Evolutionary conservation across 2,797 vertebrate genomes (phyloP).

Genomic region (Choloepus didactylus): DNA sequence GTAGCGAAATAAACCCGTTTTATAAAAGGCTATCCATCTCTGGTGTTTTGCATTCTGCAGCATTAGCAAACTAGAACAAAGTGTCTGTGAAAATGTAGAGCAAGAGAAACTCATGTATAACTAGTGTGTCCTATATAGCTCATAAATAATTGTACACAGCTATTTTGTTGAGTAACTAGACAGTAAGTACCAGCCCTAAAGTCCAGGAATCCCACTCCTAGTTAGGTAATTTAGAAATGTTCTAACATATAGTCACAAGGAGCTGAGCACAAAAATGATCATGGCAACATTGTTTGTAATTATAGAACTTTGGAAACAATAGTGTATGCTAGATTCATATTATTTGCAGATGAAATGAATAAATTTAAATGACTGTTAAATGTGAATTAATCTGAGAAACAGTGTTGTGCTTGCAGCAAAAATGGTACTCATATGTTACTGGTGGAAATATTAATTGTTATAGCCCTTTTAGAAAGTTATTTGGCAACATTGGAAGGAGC

Average conservation of each 20-base stretch:
- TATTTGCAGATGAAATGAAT: conserved; percentile 9
- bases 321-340: not conserved
- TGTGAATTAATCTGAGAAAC: not conserved
- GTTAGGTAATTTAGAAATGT: not conserved
- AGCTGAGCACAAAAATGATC: not conserved
- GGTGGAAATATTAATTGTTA: not conserved
- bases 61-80: too few species aligned
- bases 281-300: not conserved
- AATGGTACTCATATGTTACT: not conserved
- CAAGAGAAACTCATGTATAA: not conserved
- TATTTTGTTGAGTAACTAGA: not conserved
- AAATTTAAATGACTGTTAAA: not conserved
- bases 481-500: not conserved
- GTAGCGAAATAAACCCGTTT: too few species aligned
- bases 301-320: not conserved
- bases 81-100: not conserved
- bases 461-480: not conserved
- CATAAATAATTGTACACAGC: too few species aligned
- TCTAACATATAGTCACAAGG: not conserved
- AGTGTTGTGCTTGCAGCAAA: not conserved
- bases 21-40: too few species aligned
- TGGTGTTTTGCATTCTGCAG: too few species aligned
- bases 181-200: not conserved
- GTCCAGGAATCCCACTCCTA: not conserved
- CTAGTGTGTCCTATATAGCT: not conserved